Conservation (phyloP, 2,888 invertebrate species). For the Clanis bilineata region DNA sequence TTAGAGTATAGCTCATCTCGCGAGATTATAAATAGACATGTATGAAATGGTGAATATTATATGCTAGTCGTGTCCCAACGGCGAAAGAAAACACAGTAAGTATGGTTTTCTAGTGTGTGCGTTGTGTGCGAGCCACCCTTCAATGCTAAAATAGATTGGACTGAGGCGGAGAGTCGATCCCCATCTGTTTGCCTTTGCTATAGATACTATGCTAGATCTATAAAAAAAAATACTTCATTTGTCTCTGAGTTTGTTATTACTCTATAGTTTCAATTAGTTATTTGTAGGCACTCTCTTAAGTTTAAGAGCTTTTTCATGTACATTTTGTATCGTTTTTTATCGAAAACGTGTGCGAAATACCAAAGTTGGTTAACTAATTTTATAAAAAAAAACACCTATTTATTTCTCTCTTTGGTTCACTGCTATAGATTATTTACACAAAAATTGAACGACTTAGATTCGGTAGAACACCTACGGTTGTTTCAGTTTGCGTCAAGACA, state of each 20-base stretch:
- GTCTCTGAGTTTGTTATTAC: background rate
- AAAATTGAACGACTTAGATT: no score
- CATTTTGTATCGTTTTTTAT: background rate
- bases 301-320: background rate
- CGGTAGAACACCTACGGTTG: no score
- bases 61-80: conserved; percentile 9
- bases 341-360: no score
- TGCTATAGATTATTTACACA: no score
- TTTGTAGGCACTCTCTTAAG: background rate
- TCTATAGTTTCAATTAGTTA: background rate
- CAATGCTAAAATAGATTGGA: conserved; percentile 7
- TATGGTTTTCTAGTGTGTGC: conserved; percentile 7
- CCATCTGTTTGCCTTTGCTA: background rate
- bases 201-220: no score
- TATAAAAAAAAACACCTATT: no score
- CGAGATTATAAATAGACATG: background rate
- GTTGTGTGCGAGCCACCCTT: conserved; percentile 7
- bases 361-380: no score
- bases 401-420: no score
- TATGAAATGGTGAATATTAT: background rate
- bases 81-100: conserved; percentile 8
- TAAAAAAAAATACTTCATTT: background rate
- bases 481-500: no score
- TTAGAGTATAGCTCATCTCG: background rate
- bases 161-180: background rate